Evolutionary conservation across 2,113 vertebrate species (phyloP).

Genomic region (Sapayoa aenigma): DNA sequence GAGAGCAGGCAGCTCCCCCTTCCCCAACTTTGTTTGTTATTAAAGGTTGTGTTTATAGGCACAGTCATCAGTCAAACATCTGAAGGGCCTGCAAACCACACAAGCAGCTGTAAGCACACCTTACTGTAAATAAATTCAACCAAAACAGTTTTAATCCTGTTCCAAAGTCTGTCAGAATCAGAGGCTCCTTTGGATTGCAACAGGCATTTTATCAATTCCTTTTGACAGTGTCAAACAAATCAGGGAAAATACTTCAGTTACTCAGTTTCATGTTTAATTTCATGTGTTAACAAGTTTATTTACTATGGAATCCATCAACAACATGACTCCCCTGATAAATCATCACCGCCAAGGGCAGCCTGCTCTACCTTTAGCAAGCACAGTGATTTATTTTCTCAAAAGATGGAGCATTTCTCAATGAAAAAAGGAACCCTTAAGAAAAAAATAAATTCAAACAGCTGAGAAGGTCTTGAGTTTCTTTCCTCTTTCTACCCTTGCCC

Average conservation of each 20-base stretch:
- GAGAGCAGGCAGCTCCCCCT: not conserved
- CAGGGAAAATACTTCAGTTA: not conserved
- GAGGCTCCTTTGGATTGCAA: not conserved
- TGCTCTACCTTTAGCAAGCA: not conserved
- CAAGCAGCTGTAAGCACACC: not conserved
- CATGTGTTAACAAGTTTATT: conserved; percentile 2
- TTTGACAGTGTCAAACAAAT: not conserved
- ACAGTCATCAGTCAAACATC: not conserved
- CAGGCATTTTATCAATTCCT: not conserved
- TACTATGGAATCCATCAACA: not conserved
- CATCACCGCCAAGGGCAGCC: not conserved
- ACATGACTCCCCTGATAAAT: not conserved
- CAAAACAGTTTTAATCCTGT: not conserved
- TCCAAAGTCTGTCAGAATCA: not conserved
- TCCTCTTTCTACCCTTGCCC: not conserved
- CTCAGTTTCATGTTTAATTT: not conserved
- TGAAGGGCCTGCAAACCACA: not conserved
- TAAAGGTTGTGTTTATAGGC: not conserved
- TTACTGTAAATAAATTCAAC: not conserved
- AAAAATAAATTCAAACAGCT: not conserved
- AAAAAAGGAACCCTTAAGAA: not conserved
- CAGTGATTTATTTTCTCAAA: not conserved
- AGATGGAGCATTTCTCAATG: not conserved
- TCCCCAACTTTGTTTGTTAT: not conserved
- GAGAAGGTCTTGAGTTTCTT: not conserved